These are phyloP conservation scores for Nebria brevicollis DNA, from an alignment of 2,888 invertebrate species.

Conservation along the genomic window DNA sequence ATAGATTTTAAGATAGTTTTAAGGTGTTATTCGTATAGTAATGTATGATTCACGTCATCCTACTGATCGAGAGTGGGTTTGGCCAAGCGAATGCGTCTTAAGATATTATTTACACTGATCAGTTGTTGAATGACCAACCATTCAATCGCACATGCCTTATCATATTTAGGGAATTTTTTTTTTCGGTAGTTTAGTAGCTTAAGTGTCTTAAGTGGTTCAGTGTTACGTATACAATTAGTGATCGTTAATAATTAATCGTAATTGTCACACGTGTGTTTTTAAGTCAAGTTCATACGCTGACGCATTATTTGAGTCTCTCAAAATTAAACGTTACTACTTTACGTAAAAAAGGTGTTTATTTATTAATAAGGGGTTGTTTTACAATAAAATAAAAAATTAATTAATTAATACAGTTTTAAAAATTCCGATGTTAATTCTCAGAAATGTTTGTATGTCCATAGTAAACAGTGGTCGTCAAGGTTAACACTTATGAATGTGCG, in stretches of 20 bases:
- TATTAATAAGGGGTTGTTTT: background rate
- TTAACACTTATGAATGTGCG: background rate
- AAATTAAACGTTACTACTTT: too few relatives aligned
- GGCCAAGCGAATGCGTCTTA: background rate
- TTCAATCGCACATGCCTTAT: background rate
- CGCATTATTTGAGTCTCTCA: too few relatives aligned
- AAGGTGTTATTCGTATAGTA: background rate
- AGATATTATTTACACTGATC: background rate
- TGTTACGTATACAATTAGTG: background rate
- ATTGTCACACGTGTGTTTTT: background rate
- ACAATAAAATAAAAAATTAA: background rate
- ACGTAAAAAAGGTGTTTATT: too few relatives aligned
- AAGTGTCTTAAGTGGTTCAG: background rate
- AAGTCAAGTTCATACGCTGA: background rate
- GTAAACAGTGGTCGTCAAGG: background rate
- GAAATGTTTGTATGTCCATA: background rate
- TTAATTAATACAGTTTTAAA: background rate
- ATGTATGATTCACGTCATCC: background rate
- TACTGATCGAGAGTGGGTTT: background rate
- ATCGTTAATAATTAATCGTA: too few relatives aligned
- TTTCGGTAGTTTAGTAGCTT: background rate
- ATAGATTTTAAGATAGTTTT: background rate
- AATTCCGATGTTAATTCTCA: background rate
- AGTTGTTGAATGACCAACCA: slow-evolving; percentile 1
- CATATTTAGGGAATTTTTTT: background rate